Conservation (phyloP, 2,888 invertebrate genomes). For the Drepana falcataria region DNA sequence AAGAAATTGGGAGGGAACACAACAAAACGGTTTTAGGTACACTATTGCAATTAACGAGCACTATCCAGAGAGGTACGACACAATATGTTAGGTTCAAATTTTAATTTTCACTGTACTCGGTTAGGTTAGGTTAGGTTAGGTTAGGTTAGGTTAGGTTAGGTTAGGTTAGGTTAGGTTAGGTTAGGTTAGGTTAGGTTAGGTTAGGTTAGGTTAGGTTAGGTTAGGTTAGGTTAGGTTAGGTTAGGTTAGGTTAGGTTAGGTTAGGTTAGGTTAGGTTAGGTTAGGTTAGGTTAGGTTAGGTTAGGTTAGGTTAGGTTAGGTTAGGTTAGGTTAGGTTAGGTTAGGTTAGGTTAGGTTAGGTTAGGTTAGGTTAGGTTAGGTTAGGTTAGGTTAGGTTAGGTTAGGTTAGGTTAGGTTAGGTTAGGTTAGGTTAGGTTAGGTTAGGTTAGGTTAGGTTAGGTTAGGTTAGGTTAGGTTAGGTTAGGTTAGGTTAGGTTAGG, state of each 20-base stretch:
- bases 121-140: slow-evolving; percentile 2
- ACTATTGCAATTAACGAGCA: no score
- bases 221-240: slow-evolving; percentile 6
- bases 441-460: slow-evolving; percentile 6
- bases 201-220: slow-evolving; percentile 3
- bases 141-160: slow-evolving; percentile 3
- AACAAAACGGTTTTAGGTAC: no score
- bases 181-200: not conserved
- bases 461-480: slow-evolving; percentile 6
- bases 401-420: slow-evolving; percentile 5
- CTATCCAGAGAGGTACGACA: no score
- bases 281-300: slow-evolving; percentile 6
- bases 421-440: slow-evolving; percentile 6
- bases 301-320: slow-evolving; percentile 4
- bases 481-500: slow-evolving; percentile 6
- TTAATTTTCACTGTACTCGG: no score
- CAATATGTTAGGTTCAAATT: no score
- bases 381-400: slow-evolving; percentile 1
- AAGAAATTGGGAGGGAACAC: no score
- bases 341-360: slow-evolving; percentile 1
- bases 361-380: not conserved
- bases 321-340: slow-evolving; percentile 2
- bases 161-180: slow-evolving; percentile 4
- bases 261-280: slow-evolving; percentile 6
- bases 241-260: slow-evolving; percentile 6